A percentile compares a stretch with the other conserved stretches of the same genome.
Conservation (phyloP, 1,140 invertebrate species). For the Bombus confusus region DNA sequence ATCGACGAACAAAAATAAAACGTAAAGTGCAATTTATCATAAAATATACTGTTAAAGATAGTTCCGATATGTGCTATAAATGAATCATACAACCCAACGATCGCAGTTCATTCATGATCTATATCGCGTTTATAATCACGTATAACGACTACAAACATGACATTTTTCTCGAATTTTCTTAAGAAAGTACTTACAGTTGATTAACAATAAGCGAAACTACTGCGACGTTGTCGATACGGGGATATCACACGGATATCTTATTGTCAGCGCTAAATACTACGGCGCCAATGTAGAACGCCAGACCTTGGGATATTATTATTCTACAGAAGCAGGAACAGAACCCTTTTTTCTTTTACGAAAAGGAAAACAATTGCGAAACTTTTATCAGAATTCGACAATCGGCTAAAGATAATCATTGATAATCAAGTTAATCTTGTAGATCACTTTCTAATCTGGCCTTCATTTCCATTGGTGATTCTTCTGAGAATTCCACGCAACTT, state of each 20-base stretch:
- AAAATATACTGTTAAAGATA: background rate
- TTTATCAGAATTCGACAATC: conserved; percentile 24
- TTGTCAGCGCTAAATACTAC: background rate
- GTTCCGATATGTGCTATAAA: background rate
- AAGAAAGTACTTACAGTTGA: background rate
- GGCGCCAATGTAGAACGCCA: background rate
- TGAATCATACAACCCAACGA: background rate
- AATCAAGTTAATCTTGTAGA: conserved; percentile 17
- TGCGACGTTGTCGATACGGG: background rate
- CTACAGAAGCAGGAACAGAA: conserved; percentile 1
- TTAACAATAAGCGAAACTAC: conserved; percentile 10
- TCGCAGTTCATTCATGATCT: conserved; percentile 25
- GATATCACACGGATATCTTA: background rate
- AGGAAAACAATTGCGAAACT: background rate
- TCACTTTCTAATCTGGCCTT: conserved; percentile 31
- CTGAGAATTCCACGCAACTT: background rate
- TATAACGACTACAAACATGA: background rate
- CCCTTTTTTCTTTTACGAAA: background rate
- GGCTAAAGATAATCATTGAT: conserved; percentile 34
- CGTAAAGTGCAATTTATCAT: background rate
- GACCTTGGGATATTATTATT: conserved; percentile 23
- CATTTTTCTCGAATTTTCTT: background rate
- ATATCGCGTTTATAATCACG: conserved; percentile 11
- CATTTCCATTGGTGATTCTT: background rate
- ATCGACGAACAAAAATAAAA: background rate